Evolutionary conservation across 2,113 vertebrate species (phyloP).

Genomic region (Leucopsar rothschildi): DNA sequence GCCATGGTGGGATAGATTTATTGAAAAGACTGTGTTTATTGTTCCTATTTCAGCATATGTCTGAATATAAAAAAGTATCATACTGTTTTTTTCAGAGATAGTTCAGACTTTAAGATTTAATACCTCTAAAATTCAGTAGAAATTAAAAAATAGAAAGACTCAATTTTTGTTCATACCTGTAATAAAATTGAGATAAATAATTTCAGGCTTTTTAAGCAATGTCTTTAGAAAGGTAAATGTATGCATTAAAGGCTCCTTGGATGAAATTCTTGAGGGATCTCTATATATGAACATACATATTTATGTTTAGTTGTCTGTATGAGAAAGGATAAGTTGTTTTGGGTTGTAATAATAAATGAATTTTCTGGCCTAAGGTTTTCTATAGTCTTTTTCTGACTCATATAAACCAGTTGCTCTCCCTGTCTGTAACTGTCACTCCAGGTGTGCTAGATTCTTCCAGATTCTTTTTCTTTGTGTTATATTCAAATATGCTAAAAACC

Average conservation of each 20-base stretch:
- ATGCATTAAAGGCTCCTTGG: not conserved
- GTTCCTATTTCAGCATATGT: not conserved
- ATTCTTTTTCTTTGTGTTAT: not conserved
- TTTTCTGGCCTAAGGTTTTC: not conserved
- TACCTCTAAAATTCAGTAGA: not conserved
- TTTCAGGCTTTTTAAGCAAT: not conserved
- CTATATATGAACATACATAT: not conserved
- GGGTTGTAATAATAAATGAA: not conserved
- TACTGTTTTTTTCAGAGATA: not conserved
- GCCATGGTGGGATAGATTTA: not conserved
- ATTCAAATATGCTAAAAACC: not conserved
- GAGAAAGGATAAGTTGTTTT: not conserved
- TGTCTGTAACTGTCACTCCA: not conserved
- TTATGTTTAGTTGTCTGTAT: not conserved
- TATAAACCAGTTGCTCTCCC: not conserved
- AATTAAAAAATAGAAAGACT: not conserved
- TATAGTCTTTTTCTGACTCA: not conserved
- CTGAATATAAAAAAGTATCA: not conserved
- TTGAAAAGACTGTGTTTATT: not conserved
- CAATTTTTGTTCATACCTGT: not conserved
- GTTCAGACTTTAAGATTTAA: constrained; percentile 11
- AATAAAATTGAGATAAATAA: not conserved
- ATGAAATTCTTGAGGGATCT: not conserved
- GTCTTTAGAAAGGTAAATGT: not conserved
- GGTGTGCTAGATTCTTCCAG: not conserved